Base-by-base conservation (phyloP, 2,113 vertebrate species). In the Peromyscus polionotus region DNA sequence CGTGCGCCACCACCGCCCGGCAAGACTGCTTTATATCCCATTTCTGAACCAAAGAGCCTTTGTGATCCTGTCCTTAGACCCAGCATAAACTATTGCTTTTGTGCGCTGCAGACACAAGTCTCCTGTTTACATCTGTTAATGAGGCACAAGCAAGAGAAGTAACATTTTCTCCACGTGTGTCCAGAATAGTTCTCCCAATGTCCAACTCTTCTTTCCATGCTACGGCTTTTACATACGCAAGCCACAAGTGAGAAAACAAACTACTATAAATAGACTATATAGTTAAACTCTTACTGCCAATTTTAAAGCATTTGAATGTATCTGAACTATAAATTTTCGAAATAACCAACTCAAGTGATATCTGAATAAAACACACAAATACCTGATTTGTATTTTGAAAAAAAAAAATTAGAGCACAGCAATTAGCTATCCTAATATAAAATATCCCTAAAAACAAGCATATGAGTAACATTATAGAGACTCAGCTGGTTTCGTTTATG, bases 261-360 rank as follows among this genome's bases (percentile, higher is more conserved):
- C 42, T 22, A 20, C 28, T 83, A 81, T 95, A 88, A 96, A n/a
- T 76, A 4, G 96, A 96, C 97, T 95, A 96, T 75, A 77, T 93
- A 97, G 96, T 96, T 94, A 96, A 88, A 77, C 93, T 97, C 70
- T 79, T 77, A 88, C 79, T 95, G 96, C 57, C 20, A 91, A n/a
- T 96, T 97, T 94, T 91, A 94, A 97, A 95, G 75, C 6, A 63
- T 61, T 97, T 96, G 5, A 96, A 36, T 85, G 42, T 84, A 96
- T 19, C 17, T 59, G 65, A 94, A 94, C 36, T 89, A 68, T 95
- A 97, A 96, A 67, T 86, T 87, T 94, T 94, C 86, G 36, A 97
- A 97, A 80, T 11, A 92, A 94, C 65, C 45, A 83, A 86, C 48
- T 95, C 81, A 93, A 97, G 96, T 84, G 91, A 93, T 75, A 73